Conservation (phyloP, 2,888 invertebrate genomes). For the Amiota minor region DNA sequence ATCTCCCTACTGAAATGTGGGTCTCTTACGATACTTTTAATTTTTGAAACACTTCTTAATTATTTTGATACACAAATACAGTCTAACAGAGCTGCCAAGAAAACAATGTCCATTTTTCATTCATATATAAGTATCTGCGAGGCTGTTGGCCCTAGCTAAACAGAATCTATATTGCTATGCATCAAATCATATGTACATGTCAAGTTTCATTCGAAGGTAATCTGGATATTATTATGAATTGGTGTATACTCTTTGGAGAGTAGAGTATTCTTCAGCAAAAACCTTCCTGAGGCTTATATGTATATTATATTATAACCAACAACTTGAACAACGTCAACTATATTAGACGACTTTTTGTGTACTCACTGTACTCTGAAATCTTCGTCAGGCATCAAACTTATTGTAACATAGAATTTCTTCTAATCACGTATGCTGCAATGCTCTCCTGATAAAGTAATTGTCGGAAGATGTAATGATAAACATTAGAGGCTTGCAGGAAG, state of each 20-base stretch:
- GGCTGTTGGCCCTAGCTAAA: slow-evolving; percentile 88
- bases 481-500: no score
- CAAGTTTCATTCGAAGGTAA: slow-evolving; percentile 65
- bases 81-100: slow-evolving; percentile 61
- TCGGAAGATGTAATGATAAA: no score
- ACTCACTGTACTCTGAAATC: slow-evolving; percentile 24
- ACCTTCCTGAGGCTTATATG: slow-evolving; percentile 96
- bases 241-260: slow-evolving; percentile 87
- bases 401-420: no score
- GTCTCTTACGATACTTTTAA: slow-evolving; percentile 85
- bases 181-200: slow-evolving; percentile 76
- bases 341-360: slow-evolving; percentile 49
- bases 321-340: background rate
- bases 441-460: no score
- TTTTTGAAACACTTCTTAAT: slow-evolving; percentile 73
- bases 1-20: slow-evolving; percentile 94
- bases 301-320: slow-evolving; percentile 59
- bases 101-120: slow-evolving; percentile 82
- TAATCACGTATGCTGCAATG: no score
- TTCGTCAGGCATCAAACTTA: no score
- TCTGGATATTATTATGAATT: slow-evolving; percentile 83
- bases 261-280: slow-evolving; percentile 88
- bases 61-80: slow-evolving; percentile 66
- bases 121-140: slow-evolving; percentile 93
- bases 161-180: slow-evolving; percentile 93